Percentiles rank a stretch among this genome's conserved stretches.
Conservation (phyloP, 2,888 invertebrate species). For the Meganola albula region DNA sequence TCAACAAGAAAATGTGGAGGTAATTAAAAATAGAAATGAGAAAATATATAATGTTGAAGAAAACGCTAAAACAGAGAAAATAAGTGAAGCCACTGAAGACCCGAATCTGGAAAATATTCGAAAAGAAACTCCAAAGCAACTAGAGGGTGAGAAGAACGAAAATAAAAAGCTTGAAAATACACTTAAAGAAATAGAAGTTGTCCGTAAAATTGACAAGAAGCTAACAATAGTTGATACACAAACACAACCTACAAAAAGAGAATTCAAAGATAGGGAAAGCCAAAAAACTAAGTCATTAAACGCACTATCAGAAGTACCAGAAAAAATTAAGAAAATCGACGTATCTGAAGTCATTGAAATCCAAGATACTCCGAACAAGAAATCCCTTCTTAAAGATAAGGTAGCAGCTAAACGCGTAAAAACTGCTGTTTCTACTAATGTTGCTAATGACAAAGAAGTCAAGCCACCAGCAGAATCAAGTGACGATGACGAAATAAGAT, state of each 20-base stretch:
- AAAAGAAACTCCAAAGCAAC: not conserved
- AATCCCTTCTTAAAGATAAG: constrained; percentile 39
- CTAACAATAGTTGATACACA: constrained; percentile 15
- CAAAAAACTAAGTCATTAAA: constrained; percentile 14
- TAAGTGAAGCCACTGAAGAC: not conserved
- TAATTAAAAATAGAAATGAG: too few species aligned
- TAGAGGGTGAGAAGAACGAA: constrained; percentile 14
- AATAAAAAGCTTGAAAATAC: too few species aligned
- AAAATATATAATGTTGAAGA: too few species aligned
- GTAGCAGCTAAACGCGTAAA: constrained; percentile 46
- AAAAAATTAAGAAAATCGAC: constrained; percentile 34
- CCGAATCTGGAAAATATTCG: too few species aligned
- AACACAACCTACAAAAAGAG: constrained; percentile 21
- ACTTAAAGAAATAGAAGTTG: too few species aligned
- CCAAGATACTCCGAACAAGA: constrained; percentile 46
- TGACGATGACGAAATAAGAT: constrained; percentile 64
- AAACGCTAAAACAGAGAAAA: not conserved
- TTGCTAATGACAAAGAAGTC: constrained; percentile 18
- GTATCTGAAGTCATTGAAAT: constrained; percentile 26
- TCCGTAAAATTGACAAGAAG: constrained; percentile 17
- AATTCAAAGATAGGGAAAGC: constrained; percentile 17
- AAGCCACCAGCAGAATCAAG: constrained; percentile 40
- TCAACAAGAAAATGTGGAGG: not conserved
- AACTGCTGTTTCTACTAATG: constrained; percentile 24
- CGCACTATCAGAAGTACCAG: constrained; percentile 29